Evolutionary conservation across 1,140 invertebrate genomes (phyloP).

Genomic region (Tetramorium alpestre): DNA sequence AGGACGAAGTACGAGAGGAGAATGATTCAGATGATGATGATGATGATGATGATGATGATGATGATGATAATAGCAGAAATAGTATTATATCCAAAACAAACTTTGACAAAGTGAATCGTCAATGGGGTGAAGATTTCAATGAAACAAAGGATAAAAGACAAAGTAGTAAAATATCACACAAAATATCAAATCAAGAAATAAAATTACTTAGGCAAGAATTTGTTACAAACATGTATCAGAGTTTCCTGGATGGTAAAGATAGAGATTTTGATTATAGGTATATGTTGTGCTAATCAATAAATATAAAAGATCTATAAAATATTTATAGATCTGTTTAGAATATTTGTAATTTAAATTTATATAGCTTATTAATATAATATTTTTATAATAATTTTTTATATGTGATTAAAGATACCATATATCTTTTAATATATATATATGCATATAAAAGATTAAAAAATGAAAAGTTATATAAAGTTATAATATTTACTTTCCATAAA

Average conservation of each 20-base stretch:
- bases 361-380: neutral
- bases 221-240: conserved; percentile 94
- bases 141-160: conserved; percentile 19
- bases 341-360: conserved; percentile 15
- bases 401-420: neutral
- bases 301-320: neutral
- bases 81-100: neutral
- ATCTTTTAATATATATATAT: neutral
- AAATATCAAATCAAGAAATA: conserved; percentile 85
- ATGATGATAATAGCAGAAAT: conserved; percentile 74
- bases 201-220: conserved; percentile 93
- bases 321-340: neutral
- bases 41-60: conserved; percentile 82
- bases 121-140: conserved; percentile 64
- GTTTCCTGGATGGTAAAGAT: conserved; percentile 94
- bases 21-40: conserved; percentile 76
- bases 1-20: conserved; percentile 73
- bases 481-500: conserved; percentile 3
- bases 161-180: conserved; percentile 23
- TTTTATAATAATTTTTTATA: neutral
- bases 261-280: conserved; percentile 93
- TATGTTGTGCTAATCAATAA: conserved; percentile 22
- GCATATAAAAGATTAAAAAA: neutral
- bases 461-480: neutral
- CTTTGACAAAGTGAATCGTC: conserved; percentile 11